Conservation (phyloP, 1,140 invertebrate species). For the Antheraea pernyi region DNA sequence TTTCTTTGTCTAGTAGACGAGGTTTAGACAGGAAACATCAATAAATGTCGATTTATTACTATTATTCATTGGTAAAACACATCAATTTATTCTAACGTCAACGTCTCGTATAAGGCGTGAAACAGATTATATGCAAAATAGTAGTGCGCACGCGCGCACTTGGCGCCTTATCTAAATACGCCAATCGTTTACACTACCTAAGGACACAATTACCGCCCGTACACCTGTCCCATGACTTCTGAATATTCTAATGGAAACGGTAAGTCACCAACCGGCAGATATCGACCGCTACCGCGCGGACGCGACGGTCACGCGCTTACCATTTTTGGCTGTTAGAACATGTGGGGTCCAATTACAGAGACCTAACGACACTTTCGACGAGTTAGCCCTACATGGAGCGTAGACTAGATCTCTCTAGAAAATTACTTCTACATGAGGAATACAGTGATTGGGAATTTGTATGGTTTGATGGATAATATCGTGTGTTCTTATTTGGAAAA, state of each 20-base stretch:
- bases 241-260: constrained; percentile 2
- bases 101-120: too few relatives aligned
- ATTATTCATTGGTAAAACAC: too few relatives aligned
- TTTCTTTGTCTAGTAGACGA: too few relatives aligned
- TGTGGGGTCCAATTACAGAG: constrained; percentile 34
- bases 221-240: neutral
- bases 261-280: neutral
- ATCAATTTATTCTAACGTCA: too few relatives aligned
- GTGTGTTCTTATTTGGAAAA: neutral
- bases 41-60: too few relatives aligned
- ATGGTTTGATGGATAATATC: neutral
- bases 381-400: neutral
- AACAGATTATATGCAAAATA: too few relatives aligned
- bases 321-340: constrained; percentile 26
- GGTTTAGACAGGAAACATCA: too few relatives aligned
- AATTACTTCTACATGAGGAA: neutral
- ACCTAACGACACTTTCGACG: constrained; percentile 19
- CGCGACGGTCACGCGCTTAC: constrained; percentile 36
- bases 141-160: too few relatives aligned
- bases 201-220: neutral
- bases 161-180: too few relatives aligned
- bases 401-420: constrained; percentile 6
- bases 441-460: neutral
- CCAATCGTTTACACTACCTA: neutral
- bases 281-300: constrained; percentile 4